Evolutionary conservation across 2,113 vertebrate species (phyloP).

Genomic region (Tor tambroides): DNA sequence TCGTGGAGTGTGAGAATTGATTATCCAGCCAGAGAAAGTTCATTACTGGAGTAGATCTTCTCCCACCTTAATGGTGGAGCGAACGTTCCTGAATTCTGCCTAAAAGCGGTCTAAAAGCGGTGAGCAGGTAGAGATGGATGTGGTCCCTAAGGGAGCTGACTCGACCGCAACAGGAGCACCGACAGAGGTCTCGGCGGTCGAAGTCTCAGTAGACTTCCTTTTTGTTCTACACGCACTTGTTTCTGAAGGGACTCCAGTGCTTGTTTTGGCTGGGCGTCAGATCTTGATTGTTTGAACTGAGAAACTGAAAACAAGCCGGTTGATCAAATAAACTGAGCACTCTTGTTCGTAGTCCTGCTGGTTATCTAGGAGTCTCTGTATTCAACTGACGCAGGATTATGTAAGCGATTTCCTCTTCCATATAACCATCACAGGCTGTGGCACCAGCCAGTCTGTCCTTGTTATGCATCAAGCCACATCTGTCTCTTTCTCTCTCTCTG

Average conservation of each 20-base stretch:
- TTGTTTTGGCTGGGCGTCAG: slow-evolving; percentile 43
- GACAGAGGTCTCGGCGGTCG: background rate
- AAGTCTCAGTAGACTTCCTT: background rate
- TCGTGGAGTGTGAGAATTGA: slow-evolving; percentile 53
- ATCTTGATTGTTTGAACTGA: slow-evolving; percentile 49
- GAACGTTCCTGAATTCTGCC: slow-evolving; percentile 24
- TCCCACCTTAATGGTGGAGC: slow-evolving; percentile 16
- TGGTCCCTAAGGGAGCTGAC: background rate
- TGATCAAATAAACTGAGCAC: slow-evolving; percentile 56
- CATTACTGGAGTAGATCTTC: slow-evolving; percentile 53
- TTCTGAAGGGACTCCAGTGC: slow-evolving; percentile 29
- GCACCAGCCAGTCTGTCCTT: slow-evolving; percentile 61
- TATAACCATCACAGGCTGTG: slow-evolving; percentile 50
- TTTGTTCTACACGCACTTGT: slow-evolving; percentile 10
- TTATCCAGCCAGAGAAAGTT: slow-evolving; percentile 52
- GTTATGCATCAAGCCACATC: slow-evolving; percentile 26
- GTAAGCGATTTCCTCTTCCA: slow-evolving; percentile 56
- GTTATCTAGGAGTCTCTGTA: slow-evolving; percentile 46
- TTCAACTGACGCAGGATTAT: slow-evolving; percentile 48
- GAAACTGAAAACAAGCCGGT: slow-evolving; percentile 49
- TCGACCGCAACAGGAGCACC: background rate
- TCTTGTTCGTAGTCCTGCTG: slow-evolving; percentile 44
- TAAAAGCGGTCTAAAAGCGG: background rate
- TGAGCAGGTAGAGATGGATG: background rate
- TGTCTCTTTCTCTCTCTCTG: slow-evolving; percentile 4